Evolutionary conservation across 2,113 vertebrate species (phyloP), one percentile per base, ranked within the genome.

Genomic region (Lophochroa leadbeateri): DNA sequence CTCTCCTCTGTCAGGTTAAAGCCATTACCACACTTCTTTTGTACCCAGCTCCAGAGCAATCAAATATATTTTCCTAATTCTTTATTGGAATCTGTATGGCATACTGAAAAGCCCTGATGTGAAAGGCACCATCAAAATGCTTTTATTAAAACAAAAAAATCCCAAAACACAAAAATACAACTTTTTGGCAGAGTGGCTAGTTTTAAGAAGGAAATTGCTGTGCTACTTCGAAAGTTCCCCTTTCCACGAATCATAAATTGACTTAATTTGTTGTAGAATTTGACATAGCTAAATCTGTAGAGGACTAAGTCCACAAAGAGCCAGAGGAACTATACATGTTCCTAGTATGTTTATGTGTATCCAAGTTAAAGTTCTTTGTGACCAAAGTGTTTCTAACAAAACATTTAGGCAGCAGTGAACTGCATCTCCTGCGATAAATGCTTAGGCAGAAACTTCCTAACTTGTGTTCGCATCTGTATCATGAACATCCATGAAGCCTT

Each of bases 371-470:
- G 37, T 49, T 65, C 35, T 70, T 43, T 25, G 50, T 60, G 60
- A 39, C 33, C 7, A 14, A n/a, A 88, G 50, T 25, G 41, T 33
- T 50, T 55, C 68, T 29, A 31, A 31, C 49, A 70, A 68, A 90
- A 58, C 21, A 39, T 19, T 74, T 11, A 71, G 37, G 52, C 27
- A 39, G 41, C 57, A 43, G 39, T 23, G 49, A 72, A 52, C 7
- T 0, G 0, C 9, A 58, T 8, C 55, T 81, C 31, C 35, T 25
- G 11, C 49, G 50, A 33, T 8, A 41, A 28, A 19, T 3, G 16
- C 52, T 72, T 18, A 52, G 50, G 47, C 12, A 93, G 61, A 44
- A 55, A 43, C 28, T 65, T 64, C 35, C 47, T 80, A 58, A 47
- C 2, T 2, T 11, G 31, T 9, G 9, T 27, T 79, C 2, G 4